Evolutionary conservation across 2,888 invertebrate genomes (phyloP), one percentile per base, ranked within the genome.

Genomic region (Notodonta ziczac): DNA sequence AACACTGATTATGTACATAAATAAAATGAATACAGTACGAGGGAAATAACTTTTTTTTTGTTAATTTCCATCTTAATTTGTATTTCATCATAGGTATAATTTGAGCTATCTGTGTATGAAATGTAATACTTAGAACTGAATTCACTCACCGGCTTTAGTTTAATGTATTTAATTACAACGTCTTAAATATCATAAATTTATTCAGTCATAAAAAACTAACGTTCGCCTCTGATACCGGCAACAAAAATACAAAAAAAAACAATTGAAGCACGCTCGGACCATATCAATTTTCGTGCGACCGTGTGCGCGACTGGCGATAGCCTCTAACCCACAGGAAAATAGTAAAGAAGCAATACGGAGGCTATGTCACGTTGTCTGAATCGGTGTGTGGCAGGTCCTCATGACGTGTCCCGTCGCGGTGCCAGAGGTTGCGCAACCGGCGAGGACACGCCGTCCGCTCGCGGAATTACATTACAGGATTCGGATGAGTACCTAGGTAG

Each of bases 321-420:
- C 67, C 69, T 76, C 72, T 72, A 77, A 66, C 77, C 77, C 79
- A 82, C 84, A 90, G 89, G 90, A 89, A 90, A 90, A 90, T 74
- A 58, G 69, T 85, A 81, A 89, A 85, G 76, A 77, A 83, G 85
- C 79, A 84, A 87, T 89, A 87, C 81, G 84, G 81, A 80, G 84
- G 84, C 83, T 80, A 74, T 81, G 83, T 89, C 90, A 90, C 91
- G 89, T 88, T 81, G 73, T 78, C 67, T 67, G 69, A 69, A 71
- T 71, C 64, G 60, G 68, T 71, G 74, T 74, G 77, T 68, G 76
- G 72, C 74, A 78, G 82, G 81, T 80, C 74, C 76, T 80, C 74
- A 82, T 87, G 88, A 88, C 87, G 84, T 78, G 82, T 77, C 40
- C 75, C 72, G 66, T 73, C 66, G 68, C 42, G 42, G n/a, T 42